A percentile compares a stretch with the other conserved stretches of the same genome.
Evolutionary conservation across 2,797 vertebrate genomes (phyloP).

Genomic region (Tiaroga cobitis): DNA sequence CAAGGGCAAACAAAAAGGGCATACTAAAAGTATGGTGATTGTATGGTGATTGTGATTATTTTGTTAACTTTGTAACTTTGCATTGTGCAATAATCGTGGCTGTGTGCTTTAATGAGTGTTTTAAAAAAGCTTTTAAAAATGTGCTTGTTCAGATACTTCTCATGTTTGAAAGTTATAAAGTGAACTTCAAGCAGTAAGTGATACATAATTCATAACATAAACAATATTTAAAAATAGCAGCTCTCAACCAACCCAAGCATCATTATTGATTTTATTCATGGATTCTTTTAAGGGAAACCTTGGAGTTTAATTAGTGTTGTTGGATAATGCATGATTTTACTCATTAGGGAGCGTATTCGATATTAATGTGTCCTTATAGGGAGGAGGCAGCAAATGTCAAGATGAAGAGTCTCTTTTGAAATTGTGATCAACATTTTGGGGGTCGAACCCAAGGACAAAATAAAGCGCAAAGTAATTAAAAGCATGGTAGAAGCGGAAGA

Average conservation of each 20-base stretch:
- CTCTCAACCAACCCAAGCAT: slow-evolving; percentile 64
- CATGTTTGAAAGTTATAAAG: slow-evolving; percentile 26
- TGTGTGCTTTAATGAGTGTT: neutral
- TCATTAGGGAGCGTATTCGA: slow-evolving; percentile 61
- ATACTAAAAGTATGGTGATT: too few relatives aligned
- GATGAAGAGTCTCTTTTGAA: slow-evolving; percentile 62
- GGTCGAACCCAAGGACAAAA: slow-evolving; percentile 40
- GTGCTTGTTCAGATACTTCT: slow-evolving; percentile 5
- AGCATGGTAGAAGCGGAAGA: neutral
- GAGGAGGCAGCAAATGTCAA: slow-evolving; percentile 50
- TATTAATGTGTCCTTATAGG: slow-evolving; percentile 55
- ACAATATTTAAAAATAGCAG: slow-evolving; percentile 59
- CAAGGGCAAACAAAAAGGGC: neutral
- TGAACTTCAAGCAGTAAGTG: slow-evolving; percentile 48
- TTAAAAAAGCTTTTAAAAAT: neutral
- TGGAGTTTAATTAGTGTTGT: slow-evolving; percentile 71
- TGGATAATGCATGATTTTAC: slow-evolving; percentile 71
- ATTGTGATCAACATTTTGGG: slow-evolving; percentile 55
- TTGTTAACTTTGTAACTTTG: neutral
- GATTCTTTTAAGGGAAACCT: slow-evolving; percentile 67
- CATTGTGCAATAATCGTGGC: neutral
- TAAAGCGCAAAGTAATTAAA: slow-evolving; percentile 23
- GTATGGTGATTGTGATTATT: too few relatives aligned
- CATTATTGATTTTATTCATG: slow-evolving; percentile 76
- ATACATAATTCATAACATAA: slow-evolving; percentile 59